A percentile compares a stretch with the other conserved stretches of the same genome.
Conservation (phyloP, 2,888 invertebrate genomes). For the Clanis bilineata region DNA sequence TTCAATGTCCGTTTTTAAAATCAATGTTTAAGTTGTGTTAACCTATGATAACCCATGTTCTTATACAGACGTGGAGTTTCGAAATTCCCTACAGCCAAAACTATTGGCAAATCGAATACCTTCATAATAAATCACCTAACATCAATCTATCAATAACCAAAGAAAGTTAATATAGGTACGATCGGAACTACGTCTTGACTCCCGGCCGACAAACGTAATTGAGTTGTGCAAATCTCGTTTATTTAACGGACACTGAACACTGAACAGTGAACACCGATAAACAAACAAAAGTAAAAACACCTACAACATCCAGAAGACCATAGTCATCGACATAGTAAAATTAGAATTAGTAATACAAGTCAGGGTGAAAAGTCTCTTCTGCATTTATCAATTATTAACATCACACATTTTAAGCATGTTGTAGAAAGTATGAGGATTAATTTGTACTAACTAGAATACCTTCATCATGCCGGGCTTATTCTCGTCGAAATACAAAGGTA, state of each 20-base stretch:
- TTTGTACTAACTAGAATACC: no score
- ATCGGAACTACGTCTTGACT: slow-evolving; percentile 25
- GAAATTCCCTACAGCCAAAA: no score
- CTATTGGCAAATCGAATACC: no score
- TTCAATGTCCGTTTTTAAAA: no score
- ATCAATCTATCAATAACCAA: not conserved
- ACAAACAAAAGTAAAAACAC: slow-evolving; percentile 38
- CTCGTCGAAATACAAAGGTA: no score
- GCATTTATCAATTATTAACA: no score
- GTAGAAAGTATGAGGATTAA: no score
- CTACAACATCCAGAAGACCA: slow-evolving; percentile 20
- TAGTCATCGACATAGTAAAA: not conserved
- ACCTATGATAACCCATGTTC: no score
- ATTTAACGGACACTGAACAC: slow-evolving; percentile 38
- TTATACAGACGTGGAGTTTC: no score
- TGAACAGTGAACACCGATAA: slow-evolving; percentile 41
- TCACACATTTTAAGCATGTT: no score
- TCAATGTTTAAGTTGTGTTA: no score
- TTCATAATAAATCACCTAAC: not conserved
- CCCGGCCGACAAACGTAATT: slow-evolving; percentile 42
- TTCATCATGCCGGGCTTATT: no score
- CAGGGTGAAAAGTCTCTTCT: not conserved
- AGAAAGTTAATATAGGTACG: slow-evolving; percentile 16
- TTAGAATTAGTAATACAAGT: not conserved
- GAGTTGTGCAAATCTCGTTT: slow-evolving; percentile 47